Base-by-base conservation (phyloP, 2,888 invertebrate species). In the Pollenia angustigena region DNA sequence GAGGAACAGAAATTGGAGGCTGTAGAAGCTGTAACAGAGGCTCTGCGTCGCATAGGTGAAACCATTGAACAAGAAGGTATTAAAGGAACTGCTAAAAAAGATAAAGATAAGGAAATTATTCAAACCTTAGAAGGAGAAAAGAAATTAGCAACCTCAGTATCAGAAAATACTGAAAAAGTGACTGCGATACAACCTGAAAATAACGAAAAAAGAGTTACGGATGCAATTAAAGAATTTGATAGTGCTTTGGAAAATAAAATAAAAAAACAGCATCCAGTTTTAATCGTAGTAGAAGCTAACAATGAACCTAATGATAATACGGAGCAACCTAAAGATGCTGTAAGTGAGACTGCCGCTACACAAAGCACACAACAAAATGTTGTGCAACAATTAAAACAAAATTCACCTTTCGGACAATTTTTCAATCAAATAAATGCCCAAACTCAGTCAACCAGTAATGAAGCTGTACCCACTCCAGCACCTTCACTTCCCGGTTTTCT, bases 341-440 rank as follows among this genome's bases (percentile, higher is more conserved):
- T 91, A 8, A 91, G 92, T n/a, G 91, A 90, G 50, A 90, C 92
- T 58, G 91, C 92, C 4, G 91, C 92, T 74, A 89, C 90, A 0
- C 91, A 90, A 66, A 87, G 88, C 32, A 89, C 92, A 0, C 91
- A 90, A 71, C 90, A 89, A 72, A 91, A 91, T 88, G 91, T 92
- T 83, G 90, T 92, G 16, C 92, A 92, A 85, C 92, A 92, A 44
- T 81, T 92, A n/a, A 90, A 92, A 56, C 92, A 92, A 74, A 92
- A 91, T 42, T 90, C 91, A 0, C 92, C 92, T 3, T 89, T 92
- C 44, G 92, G 92, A 1, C 91, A 91, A 54, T 90, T 92, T 42
- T 89, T 92, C 12, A 92, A 90, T 48, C 92, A 92, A 83, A 88
- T 91, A 79, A 90, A 89, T 3, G 90, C 90, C 0, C 88, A 88